phyloP scores from a whole-genome alignment of 2,888 invertebrate genomes.

The Andrena minutula region DNA sequence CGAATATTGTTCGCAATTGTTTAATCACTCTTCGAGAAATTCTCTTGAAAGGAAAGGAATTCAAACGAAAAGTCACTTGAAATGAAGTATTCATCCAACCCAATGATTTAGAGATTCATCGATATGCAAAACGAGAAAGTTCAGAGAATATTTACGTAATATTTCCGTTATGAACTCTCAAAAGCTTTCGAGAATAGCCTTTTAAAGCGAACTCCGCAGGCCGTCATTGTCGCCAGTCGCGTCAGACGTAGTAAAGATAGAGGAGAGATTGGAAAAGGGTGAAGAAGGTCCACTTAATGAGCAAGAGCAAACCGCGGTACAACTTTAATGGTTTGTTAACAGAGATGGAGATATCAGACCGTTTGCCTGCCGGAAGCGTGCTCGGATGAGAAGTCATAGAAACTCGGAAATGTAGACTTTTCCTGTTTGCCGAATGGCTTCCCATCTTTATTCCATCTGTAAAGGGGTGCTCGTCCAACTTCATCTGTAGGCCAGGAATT shows the following conservation, averaged over 20 bases:
- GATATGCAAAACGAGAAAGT: too few species aligned
- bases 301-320: conserved; percentile 73
- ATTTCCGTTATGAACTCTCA: not conserved
- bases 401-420: conserved; percentile 68
- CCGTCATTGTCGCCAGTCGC: conserved; percentile 30
- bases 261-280: conserved; percentile 65
- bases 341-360: conserved; percentile 76
- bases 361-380: conserved; percentile 64
- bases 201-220: not conserved
- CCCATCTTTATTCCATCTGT: conserved; percentile 83
- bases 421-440: conserved; percentile 75
- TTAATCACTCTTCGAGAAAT: too few species aligned
- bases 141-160: not conserved
- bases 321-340: conserved; percentile 81
- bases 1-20: too few species aligned
- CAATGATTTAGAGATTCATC: too few species aligned
- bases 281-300: conserved; percentile 69
- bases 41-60: too few species aligned
- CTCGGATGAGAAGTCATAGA: conserved; percentile 76
- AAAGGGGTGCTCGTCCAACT: conserved; percentile 71
- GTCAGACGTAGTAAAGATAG: conserved; percentile 23
- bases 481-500: conserved; percentile 61
- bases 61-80: too few species aligned
- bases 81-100: too few species aligned
- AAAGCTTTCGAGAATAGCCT: not conserved